These are phyloP conservation scores for Mythimna vitellina DNA, from an alignment of 2,888 invertebrate genomes.

Conservation along the genomic window DNA sequence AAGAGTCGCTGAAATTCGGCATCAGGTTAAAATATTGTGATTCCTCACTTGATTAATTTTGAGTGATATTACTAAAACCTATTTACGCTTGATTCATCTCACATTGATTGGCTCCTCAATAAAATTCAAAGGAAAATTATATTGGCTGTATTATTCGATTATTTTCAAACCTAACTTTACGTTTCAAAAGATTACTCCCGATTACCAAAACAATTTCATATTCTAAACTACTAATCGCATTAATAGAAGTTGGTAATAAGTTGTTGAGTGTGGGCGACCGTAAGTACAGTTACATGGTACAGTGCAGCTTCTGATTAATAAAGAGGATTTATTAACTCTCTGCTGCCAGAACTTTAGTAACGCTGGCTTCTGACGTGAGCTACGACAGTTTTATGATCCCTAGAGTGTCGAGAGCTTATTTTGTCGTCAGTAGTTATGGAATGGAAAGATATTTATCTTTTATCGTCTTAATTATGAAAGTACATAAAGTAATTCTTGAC, in stretches of 20 bases:
- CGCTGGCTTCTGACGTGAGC: conserved; percentile 28
- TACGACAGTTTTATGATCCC: conserved; percentile 2
- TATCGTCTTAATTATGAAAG: not conserved
- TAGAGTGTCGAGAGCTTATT: conserved; percentile 28
- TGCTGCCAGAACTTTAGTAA: conserved; percentile 39
- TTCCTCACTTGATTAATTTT: not conserved
- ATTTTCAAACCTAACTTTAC: not conserved
- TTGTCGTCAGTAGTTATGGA: conserved; percentile 16
- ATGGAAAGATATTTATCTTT: not conserved
- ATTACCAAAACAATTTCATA: conserved; percentile 16
- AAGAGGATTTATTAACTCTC: conserved; percentile 53
- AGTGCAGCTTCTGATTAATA: conserved; percentile 43
- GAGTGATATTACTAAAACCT: too few relatives aligned
- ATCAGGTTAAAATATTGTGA: too few relatives aligned
- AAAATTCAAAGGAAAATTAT: too few relatives aligned
- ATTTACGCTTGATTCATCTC: too few relatives aligned
- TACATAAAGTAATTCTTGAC: too few relatives aligned
- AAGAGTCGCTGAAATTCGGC: not conserved
- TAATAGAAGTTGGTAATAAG: conserved; percentile 37
- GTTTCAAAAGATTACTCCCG: not conserved
- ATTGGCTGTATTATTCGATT: not conserved
- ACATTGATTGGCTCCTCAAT: too few relatives aligned
- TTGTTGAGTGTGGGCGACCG: conserved; percentile 6
- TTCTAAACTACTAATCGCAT: conserved; percentile 11
- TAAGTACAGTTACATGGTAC: conserved; percentile 20